Percentiles rank a stretch among this genome's conserved stretches.
Evolutionary conservation across 1,140 invertebrate species (phyloP).

Genomic region (Arctopsyche grandis): DNA sequence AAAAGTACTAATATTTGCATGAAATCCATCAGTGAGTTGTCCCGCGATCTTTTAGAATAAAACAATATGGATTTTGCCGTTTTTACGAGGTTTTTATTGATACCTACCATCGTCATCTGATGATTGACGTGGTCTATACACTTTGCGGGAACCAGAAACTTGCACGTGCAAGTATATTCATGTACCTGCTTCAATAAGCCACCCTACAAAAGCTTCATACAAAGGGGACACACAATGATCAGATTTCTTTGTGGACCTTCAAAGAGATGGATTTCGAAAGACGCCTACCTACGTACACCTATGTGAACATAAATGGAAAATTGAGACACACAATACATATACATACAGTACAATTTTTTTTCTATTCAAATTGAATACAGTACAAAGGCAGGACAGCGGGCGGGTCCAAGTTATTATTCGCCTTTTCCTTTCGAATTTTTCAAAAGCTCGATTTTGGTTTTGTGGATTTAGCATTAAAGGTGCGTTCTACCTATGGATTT

Average conservation of each 20-base stretch:
- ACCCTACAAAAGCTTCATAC: not conserved
- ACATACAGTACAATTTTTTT: not conserved
- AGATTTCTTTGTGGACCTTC: conserved; percentile 20
- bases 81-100: too few relatives aligned
- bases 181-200: too few relatives aligned
- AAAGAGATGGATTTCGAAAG: conserved; percentile 21
- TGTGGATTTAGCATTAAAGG: too few relatives aligned
- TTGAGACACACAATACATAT: conserved; percentile 6
- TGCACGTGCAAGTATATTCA: too few relatives aligned
- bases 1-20: too few relatives aligned
- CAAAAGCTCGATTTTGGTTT: not conserved
- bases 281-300: not conserved
- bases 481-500: not conserved
- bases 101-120: too few relatives aligned
- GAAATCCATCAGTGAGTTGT: too few relatives aligned
- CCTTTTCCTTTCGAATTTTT: not conserved
- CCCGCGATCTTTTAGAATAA: too few relatives aligned
- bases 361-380: conserved; percentile 2
- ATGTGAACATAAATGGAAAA: not conserved
- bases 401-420: not conserved
- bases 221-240: conserved; percentile 12
- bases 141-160: too few relatives aligned
- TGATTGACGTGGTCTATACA: too few relatives aligned
- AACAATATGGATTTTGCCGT: too few relatives aligned
- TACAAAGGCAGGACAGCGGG: conserved; percentile 4